Conservation (phyloP, 2,888 invertebrate genomes). For the Leucophora obtusa region DNA sequence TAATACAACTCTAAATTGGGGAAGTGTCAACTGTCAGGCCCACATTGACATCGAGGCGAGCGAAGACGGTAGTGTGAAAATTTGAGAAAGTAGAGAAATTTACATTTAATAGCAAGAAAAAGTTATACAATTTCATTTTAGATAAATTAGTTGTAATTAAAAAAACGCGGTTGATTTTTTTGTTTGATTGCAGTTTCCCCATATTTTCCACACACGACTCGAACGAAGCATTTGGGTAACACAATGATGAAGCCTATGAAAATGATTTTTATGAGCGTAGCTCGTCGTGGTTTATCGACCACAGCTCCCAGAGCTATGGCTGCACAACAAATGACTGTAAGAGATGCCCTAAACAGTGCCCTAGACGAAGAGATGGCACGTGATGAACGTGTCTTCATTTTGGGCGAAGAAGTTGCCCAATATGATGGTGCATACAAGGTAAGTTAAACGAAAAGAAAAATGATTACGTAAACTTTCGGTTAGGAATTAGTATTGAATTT, state of each 20-base stretch:
- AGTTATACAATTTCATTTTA: constrained; percentile 54
- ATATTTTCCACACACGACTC: constrained; percentile 33
- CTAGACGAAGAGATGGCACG: constrained; percentile 97
- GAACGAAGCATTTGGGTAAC: constrained; percentile 44
- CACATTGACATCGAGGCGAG: constrained; percentile 36
- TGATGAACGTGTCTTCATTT: constrained; percentile 92
- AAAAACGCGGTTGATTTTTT: constrained; percentile 14
- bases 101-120: constrained; percentile 22
- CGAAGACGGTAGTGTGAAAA: constrained; percentile 45
- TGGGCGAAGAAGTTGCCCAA: constrained; percentile 99
- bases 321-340: constrained; percentile 89
- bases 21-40: constrained; percentile 28
- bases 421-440: constrained; percentile 99
- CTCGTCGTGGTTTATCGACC: constrained; percentile 80
- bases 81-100: constrained; percentile 28
- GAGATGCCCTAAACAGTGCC: constrained; percentile 97
- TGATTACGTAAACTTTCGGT: constrained; percentile 73
- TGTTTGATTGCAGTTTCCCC: constrained; percentile 40
- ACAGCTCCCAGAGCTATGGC: constrained; percentile 73
- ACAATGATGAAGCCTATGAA: constrained; percentile 71
- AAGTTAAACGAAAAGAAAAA: constrained; percentile 37
- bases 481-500: constrained; percentile 35
- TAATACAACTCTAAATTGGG: constrained; percentile 23
- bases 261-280: constrained; percentile 75
- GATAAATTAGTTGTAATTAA: constrained; percentile 27